Evolutionary conservation across 2,113 vertebrate genomes (phyloP).

Genomic region (Ibidorhyncha struthersii): DNA sequence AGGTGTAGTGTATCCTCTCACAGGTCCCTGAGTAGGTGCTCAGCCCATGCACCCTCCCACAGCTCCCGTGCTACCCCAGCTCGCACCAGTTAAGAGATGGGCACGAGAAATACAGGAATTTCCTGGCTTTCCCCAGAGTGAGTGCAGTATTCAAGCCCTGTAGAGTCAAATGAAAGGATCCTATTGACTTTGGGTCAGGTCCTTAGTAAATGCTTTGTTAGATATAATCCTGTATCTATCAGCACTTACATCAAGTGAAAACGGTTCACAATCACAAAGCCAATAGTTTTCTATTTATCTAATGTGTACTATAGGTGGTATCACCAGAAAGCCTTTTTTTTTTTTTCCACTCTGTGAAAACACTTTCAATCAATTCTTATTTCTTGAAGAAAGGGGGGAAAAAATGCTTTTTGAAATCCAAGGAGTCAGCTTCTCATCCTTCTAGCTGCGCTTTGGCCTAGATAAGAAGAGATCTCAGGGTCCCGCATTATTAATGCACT

Average conservation of each 20-base stretch:
- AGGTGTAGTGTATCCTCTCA: rapidly evolving
- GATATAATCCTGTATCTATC: slow-evolving; percentile 52
- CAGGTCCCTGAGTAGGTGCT: not conserved
- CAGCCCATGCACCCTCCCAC: not conserved
- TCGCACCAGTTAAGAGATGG: not conserved
- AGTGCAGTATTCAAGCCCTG: not conserved
- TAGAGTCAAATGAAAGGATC: not conserved
- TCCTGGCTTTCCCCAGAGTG: not conserved
- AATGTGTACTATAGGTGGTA: slow-evolving; percentile 60
- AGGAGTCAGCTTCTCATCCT: slow-evolving; percentile 78
- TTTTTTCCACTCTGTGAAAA: slow-evolving; percentile 10
- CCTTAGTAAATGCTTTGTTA: slow-evolving; percentile 63
- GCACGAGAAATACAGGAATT: not conserved
- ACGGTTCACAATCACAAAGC: slow-evolving; percentile 44
- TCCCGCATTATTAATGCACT: slow-evolving; percentile 87
- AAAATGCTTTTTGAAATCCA: slow-evolving; percentile 79
- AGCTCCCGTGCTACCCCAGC: not conserved
- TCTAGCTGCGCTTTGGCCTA: slow-evolving; percentile 76
- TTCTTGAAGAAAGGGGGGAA: slow-evolving; percentile 46
- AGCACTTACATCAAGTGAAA: slow-evolving; percentile 60
- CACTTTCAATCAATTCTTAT: slow-evolving; percentile 74
- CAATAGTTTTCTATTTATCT: slow-evolving; percentile 71
- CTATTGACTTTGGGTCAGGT: slow-evolving; percentile 37
- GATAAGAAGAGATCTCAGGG: slow-evolving; percentile 83
- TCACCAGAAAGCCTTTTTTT: slow-evolving; percentile 39